Evolutionary conservation across 2,113 vertebrate species (phyloP).

Genomic region (Amblyopsis rosae): DNA sequence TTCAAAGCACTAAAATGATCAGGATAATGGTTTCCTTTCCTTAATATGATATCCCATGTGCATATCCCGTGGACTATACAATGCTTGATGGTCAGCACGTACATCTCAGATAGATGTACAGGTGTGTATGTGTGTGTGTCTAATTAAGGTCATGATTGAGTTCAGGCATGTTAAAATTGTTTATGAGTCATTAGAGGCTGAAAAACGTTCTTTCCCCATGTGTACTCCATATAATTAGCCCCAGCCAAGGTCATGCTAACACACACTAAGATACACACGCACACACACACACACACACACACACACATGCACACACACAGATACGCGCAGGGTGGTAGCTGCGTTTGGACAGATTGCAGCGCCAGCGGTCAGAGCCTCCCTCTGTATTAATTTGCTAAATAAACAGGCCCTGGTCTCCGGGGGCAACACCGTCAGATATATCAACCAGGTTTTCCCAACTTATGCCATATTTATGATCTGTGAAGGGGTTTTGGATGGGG

Average conservation of each 20-base stretch:
- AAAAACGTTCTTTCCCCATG: slow-evolving; percentile 25
- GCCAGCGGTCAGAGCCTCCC: slow-evolving; percentile 8
- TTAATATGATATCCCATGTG: too few species aligned
- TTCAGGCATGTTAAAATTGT: slow-evolving; percentile 47
- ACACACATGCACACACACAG: neutral
- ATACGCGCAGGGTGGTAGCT: too few species aligned
- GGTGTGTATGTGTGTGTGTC: neutral
- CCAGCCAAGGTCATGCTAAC: slow-evolving; percentile 36
- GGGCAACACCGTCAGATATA: slow-evolving; percentile 58
- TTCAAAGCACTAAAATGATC: too few species aligned
- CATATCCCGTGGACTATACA: too few species aligned
- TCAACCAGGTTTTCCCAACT: slow-evolving; percentile 55
- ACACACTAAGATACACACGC: neutral
- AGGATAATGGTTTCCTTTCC: too few species aligned
- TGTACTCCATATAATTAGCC: slow-evolving; percentile 42
- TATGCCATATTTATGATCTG: slow-evolving; percentile 55
- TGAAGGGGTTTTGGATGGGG: slow-evolving; percentile 31
- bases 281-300: slow-evolving; percentile 9
- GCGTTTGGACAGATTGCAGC: slow-evolving; percentile 26
- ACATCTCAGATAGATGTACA: neutral
- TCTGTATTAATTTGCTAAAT: slow-evolving; percentile 29
- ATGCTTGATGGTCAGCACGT: too few species aligned
- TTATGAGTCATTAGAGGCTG: slow-evolving; percentile 52
- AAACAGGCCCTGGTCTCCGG: slow-evolving; percentile 46
- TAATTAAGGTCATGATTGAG: slow-evolving; percentile 50